Base-by-base conservation (phyloP, 1,140 invertebrate genomes). In the Cyrtorhinus lividipennis region DNA sequence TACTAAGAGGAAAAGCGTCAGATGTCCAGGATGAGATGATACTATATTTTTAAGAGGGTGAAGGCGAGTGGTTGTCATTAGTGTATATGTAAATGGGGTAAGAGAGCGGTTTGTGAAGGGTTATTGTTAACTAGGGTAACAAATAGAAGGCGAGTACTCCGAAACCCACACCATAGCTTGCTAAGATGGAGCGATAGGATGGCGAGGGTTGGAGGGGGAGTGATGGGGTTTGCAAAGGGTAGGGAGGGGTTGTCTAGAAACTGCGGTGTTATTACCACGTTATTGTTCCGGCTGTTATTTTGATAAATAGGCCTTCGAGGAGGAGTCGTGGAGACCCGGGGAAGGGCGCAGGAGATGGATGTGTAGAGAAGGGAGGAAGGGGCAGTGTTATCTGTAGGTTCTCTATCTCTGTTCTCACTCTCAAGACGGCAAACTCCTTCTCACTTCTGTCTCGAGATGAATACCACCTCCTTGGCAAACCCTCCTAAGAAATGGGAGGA, bases 271-370 rank as follows among this genome's bases (percentile, higher is more conserved):
- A 64, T 64, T 64, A 64, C 58, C 59, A 59, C 59, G 63, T 61
- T 64, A 64, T 64, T 64, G 63, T 64, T 64, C 63, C 63, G 59
- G 44, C 63, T 64, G 63, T 64, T 64, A 64, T 64, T 64, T 64
- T 64, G 63, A 64, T 64, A 64, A 64, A 64, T 64, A 64, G 63
- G 48, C 18, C 2, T 18, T 8, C 10, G 12, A 38, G 12, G 18
- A 13, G 44, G 30, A n/a, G 18, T 53, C 2, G 15, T 18, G 24
- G 2, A 2, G 38, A n/a, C n/a, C 30, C 44, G 24, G 60, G 61
- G 44, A 20, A 38, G 44, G 23, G 18, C 20, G 20, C 13, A 26
- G 24, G 58, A 59, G 58, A 59, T 59, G 58, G 58, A 59, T 59
- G 58, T 59, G 24, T n/a, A 59, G 58, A 30, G 27, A 59, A 8